Base-by-base conservation (phyloP, 2,888 invertebrate species). In the Homarus gammarus region DNA sequence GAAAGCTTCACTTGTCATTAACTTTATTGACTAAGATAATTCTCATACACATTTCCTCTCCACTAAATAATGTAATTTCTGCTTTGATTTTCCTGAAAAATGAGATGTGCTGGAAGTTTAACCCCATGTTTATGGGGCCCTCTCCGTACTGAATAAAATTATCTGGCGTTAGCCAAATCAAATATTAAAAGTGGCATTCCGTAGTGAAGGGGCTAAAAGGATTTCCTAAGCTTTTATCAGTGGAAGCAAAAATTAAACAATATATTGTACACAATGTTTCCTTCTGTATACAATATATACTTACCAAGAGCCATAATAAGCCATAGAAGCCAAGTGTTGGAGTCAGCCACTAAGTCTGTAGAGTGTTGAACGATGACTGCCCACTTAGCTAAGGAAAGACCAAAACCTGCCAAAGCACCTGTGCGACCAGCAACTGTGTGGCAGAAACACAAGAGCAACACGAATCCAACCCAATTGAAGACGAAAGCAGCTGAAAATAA, bases 381-480 rank as follows among this genome's bases (percentile, higher is more conserved):
- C 98, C 98, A 98, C 94, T 98, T 98, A 92, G 98, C 97, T 92
- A 98, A 95, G 8, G 98, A 98, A 27, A 98, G 95, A 1, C 98
- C 98, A 93, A 98, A 98, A 86, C 98, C 98, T 73, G 98, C 97
- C 79, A 98, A 94, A 0, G 98, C 98, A 40, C 98, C 98, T 94
- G 98, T 98, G 93, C 98, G 96, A 49, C 97, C 97, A 64, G 98
- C 98, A 93, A 98, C 97, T 82, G 98, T 98, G 94, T 98, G 98
- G 93, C 98, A 98, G 95, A 98, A 97, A 93, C 98, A 98, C 96
- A 98, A 97, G 92, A 98, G 95, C 93, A 98, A 95, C 92, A 98
- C 95, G 94, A 98, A 98, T 22, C 98, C 98, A 93, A 98, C 96
- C 98, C 98, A 98, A 95, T 98, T 98, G 95, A 98, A 98, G 79